A percentile compares a stretch with the other conserved stretches of the same genome.
phyloP scores from a whole-genome alignment of 2,113 vertebrate genomes.

The Stigmatopora nigra region DNA sequence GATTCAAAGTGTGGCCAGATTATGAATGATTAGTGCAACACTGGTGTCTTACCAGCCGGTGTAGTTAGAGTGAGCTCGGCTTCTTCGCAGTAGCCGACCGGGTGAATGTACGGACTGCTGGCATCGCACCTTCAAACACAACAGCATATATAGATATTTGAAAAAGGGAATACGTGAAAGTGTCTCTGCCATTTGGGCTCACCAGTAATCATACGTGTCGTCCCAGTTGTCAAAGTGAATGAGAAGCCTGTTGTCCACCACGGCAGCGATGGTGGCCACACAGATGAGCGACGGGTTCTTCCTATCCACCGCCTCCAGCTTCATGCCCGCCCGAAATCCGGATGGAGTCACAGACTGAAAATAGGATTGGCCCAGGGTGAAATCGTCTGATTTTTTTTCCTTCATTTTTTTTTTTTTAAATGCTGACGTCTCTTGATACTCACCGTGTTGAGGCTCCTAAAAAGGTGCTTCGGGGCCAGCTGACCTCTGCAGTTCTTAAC shows the following conservation, averaged over 20 bases:
- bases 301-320: slow-evolving; percentile 83
- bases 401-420: too few relatives aligned
- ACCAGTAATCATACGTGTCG: slow-evolving; percentile 87
- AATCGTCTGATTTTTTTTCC: too few relatives aligned
- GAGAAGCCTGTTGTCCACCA: slow-evolving; percentile 81
- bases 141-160: too few relatives aligned
- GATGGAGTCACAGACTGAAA: slow-evolving; percentile 80
- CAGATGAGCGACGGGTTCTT: slow-evolving; percentile 81
- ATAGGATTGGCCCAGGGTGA: not conserved
- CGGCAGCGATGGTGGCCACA: slow-evolving; percentile 77
- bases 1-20: not conserved
- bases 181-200: slow-evolving; percentile 2
- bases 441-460: slow-evolving; percentile 81
- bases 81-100: slow-evolving; percentile 84
- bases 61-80: slow-evolving; percentile 74
- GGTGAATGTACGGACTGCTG: slow-evolving; percentile 85
- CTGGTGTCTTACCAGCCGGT: slow-evolving; percentile 76
- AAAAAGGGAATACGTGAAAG: not conserved
- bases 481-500: slow-evolving; percentile 85
- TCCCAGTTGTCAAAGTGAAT: slow-evolving; percentile 90
- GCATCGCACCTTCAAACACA: slow-evolving; percentile 77
- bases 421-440: slow-evolving; percentile 35
- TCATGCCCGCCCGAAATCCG: slow-evolving; percentile 85
- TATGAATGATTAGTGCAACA: not conserved
- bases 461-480: slow-evolving; percentile 82